phyloP scores from a whole-genome alignment of 2,113 vertebrate species.

The Peromyscus leucopus region DNA sequence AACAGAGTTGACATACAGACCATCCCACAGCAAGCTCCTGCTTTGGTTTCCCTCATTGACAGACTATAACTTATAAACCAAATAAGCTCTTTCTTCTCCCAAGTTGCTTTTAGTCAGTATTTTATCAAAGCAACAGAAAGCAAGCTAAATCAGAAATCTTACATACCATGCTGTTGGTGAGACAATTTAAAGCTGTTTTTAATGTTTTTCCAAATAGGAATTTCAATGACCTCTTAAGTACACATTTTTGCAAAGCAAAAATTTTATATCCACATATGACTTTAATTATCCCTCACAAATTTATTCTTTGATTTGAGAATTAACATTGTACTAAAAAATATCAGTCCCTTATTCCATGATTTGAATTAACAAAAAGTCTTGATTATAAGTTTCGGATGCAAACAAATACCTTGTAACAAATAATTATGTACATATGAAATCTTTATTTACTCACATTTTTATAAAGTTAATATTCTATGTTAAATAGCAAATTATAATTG shows the following conservation, averaged over 20 bases:
- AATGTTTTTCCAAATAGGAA: constrained; percentile 50
- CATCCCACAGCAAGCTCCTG: not conserved
- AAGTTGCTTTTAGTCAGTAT: not conserved
- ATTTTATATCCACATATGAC: constrained; percentile 33
- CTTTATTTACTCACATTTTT: constrained; percentile 45
- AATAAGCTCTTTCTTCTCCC: not conserved
- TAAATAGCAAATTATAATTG: constrained; percentile 57
- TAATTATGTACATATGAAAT: not conserved
- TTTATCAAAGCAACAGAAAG: not conserved
- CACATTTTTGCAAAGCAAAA: constrained; percentile 30
- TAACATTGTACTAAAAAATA: constrained; percentile 56
- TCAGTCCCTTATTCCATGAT: constrained; percentile 33
- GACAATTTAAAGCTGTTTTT: constrained; percentile 59
- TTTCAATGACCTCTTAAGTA: constrained; percentile 49
- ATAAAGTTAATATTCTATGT: not conserved
- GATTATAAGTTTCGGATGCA: constrained; percentile 51
- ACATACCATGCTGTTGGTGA: constrained; percentile 16
- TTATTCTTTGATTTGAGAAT: constrained; percentile 46
- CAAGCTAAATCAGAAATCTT: not conserved
- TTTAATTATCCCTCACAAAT: constrained; percentile 59
- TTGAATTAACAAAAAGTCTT: constrained; percentile 53
- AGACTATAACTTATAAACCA: not conserved
- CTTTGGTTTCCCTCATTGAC: not conserved
- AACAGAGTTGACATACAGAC: too few relatives aligned
- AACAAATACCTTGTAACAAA: not conserved